phyloP scores from a whole-genome alignment of 2,888 invertebrate species.

The Reticulitermes lucifugus region DNA sequence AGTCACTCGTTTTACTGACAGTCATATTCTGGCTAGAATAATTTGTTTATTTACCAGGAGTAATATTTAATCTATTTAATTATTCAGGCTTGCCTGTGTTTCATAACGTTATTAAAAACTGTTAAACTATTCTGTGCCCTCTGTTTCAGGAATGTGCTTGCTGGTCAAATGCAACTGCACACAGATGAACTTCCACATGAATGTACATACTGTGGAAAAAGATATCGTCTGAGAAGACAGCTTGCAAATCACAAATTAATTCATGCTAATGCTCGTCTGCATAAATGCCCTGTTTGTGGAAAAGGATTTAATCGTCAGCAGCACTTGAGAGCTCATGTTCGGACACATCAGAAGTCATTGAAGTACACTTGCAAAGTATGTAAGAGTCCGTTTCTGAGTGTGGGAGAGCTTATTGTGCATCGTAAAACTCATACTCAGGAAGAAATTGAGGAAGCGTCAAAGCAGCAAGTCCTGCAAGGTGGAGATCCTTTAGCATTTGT shows the following conservation, averaged over 20 bases:
- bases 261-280: slow-evolving; percentile 41
- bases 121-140: not conserved
- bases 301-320: slow-evolving; percentile 46
- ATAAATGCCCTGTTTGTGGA: slow-evolving; percentile 49
- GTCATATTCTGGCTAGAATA: too few relatives aligned
- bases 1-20: too few relatives aligned
- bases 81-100: too few relatives aligned
- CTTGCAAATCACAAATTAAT: slow-evolving; percentile 20
- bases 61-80: too few relatives aligned
- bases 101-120: too few relatives aligned
- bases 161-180: slow-evolving; percentile 38
- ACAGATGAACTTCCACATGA: slow-evolving; percentile 43
- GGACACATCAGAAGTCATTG: not conserved
- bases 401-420: slow-evolving; percentile 40
- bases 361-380: slow-evolving; percentile 40
- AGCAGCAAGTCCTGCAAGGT: not conserved
- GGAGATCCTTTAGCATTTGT: not conserved
- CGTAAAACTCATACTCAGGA: slow-evolving; percentile 42
- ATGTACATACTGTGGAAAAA: slow-evolving; percentile 45
- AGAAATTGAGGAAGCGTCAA: slow-evolving; percentile 32
- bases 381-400: not conserved
- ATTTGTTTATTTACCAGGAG: too few relatives aligned
- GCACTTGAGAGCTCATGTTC: slow-evolving; percentile 31
- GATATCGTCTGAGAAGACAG: slow-evolving; percentile 34
- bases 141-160: slow-evolving; percentile 32